These are phyloP conservation scores for Choristoneura fumiferana DNA, from an alignment of 1,140 invertebrate genomes.

Conservation along the genomic window DNA sequence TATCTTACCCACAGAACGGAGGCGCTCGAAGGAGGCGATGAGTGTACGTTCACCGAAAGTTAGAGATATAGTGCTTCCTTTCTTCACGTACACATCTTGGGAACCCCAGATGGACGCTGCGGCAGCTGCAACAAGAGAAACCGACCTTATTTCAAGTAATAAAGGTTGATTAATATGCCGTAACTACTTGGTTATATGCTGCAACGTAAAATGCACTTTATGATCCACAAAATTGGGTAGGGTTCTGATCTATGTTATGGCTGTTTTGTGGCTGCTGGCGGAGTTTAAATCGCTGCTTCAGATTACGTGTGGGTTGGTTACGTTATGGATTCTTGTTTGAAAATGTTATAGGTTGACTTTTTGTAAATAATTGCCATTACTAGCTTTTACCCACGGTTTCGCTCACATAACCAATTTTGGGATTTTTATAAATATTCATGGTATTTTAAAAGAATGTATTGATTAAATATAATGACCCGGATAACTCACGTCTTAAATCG, in stretches of 20 bases:
- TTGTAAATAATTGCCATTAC: too few relatives aligned
- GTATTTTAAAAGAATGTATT: too few relatives aligned
- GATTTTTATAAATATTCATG: too few relatives aligned
- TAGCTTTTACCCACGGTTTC: too few relatives aligned
- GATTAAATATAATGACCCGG: too few relatives aligned
- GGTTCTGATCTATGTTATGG: neutral
- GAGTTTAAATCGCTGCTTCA: slow-evolving; percentile 1
- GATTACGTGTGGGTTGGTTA: neutral
- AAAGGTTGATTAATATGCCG: too few relatives aligned
- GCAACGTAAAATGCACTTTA: slow-evolving; percentile 18
- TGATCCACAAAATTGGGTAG: slow-evolving; percentile 13
- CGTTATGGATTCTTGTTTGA: slow-evolving; percentile 5
- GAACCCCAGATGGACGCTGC: slow-evolving; percentile 91
- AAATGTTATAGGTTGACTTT: neutral
- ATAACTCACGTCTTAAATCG: too few relatives aligned
- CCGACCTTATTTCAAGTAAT: slow-evolving; percentile 1
- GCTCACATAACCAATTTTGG: too few relatives aligned
- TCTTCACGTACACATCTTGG: slow-evolving; percentile 93
- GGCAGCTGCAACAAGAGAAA: slow-evolving; percentile 85
- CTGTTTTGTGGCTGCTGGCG: neutral
- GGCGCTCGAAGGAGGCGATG: slow-evolving; percentile 87
- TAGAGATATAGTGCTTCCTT: slow-evolving; percentile 93
- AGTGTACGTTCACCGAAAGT: slow-evolving; percentile 93
- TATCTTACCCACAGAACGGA: slow-evolving; percentile 83
- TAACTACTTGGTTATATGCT: too few relatives aligned